Conservation (phyloP, 2,888 invertebrate genomes). For the Amaurobius ferox region DNA sequence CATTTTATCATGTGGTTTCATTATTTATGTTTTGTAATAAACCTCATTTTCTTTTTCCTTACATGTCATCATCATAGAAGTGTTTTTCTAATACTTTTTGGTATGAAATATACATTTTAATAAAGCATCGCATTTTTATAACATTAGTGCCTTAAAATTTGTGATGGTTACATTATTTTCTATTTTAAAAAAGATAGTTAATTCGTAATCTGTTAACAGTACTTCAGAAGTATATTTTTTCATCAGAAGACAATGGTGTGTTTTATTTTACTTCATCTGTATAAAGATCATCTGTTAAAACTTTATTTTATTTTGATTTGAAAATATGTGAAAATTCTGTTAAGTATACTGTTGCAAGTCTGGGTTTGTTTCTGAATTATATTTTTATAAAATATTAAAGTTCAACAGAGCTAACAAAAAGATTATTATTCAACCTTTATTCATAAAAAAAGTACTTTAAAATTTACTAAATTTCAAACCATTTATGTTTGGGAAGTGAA, state of each 20-base stretch:
- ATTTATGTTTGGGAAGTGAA: no score
- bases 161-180: constrained; percentile 26
- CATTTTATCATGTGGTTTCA: neutral
- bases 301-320: neutral
- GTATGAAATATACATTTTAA: constrained; percentile 5
- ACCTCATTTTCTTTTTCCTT: neutral
- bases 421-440: no score
- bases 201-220: neutral
- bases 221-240: constrained; percentile 8
- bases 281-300: neutral
- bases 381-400: no score
- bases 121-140: constrained; percentile 11
- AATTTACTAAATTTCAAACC: no score
- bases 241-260: neutral
- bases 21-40: neutral
- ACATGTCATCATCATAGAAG: neutral
- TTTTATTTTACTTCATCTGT: neutral
- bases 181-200: neutral
- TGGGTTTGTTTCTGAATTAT: no score
- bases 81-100: neutral
- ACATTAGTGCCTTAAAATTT: constrained; percentile 55
- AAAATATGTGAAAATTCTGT: neutral
- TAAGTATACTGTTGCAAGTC: neutral
- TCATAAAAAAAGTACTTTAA: no score
- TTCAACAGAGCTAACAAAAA: no score